Evolutionary conservation across 2,797 vertebrate species (phyloP), one percentile per base, ranked within the genome.

Genomic region (Channallabes apus): DNA sequence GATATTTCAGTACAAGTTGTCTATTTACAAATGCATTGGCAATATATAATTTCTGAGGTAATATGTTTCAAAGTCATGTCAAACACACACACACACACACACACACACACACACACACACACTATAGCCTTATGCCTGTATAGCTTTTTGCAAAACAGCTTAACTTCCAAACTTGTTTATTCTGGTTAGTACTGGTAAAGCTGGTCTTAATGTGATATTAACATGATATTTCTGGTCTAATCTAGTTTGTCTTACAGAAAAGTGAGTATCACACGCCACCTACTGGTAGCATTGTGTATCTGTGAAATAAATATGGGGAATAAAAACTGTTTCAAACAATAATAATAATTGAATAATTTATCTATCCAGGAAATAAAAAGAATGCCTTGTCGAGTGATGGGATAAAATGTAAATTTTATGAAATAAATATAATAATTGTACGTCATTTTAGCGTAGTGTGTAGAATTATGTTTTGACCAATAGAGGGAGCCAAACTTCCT

Each of bases 261-360:
- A 87, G 46, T 88, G 80, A 79, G 87, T 68, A 58, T 84, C 72
- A 86, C 82, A 73, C 84, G 18, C 93, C 91, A 90, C 89, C 94
- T 93, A 78, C 86, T 90, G 93, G 90, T 79, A 64, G 77, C 32
- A 56, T 24, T 86, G 56, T 41, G 83, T 71, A 18, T 18, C 22
- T 81, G 3, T 8, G 1, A 6, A 46, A 46, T 46, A 46, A 46
- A 2, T 9, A 46, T 46, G 8, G 46, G 46, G 46, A 2, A 2
- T 2, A 46, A 46, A 41, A 11, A 2, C 27, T 32, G n/a, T n/a
- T 38, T 58, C 3, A 76, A n/a, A n/a, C n/a, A 24, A 4, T 1
- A 8, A 3, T 6, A 64, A 64, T 80, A 38, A 38, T n/a, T 1
- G 38, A 41, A 41, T 64, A 59, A 4, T 59, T 35, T 59, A 24